These are phyloP conservation scores for Protaetia brevitarsis DNA, from an alignment of 1,140 invertebrate species.

Conservation along the genomic window DNA sequence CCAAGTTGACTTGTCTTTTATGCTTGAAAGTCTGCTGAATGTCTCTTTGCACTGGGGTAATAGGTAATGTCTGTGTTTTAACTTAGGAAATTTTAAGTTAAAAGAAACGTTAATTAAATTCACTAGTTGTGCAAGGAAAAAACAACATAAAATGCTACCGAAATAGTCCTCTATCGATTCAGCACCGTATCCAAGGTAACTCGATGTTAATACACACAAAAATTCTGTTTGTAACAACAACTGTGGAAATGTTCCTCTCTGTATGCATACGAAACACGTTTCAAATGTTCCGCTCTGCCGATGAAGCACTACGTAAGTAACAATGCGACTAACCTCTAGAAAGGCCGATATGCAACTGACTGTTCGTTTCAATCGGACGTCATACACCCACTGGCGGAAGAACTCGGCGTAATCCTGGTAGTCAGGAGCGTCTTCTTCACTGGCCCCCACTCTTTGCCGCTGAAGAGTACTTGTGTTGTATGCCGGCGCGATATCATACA, in stretches of 20 bases:
- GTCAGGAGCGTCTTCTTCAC: not conserved
- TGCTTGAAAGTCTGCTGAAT: not conserved
- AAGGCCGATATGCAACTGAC: conserved; percentile 1
- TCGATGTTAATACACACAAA: conserved; percentile 6
- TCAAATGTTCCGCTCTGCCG: conserved; percentile 8
- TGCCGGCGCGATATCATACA: no score
- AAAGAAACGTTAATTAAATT: not conserved
- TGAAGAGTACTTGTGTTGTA: no score
- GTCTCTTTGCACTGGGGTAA: not conserved
- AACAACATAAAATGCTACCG: not conserved
- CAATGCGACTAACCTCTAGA: not conserved
- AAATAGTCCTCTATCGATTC: not conserved
- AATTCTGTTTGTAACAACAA: conserved; percentile 11
- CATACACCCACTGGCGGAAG: conserved; percentile 14
- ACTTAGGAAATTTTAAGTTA: no score
- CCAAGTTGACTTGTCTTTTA: not conserved
- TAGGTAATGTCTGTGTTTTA: no score
- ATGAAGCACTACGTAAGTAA: no score
- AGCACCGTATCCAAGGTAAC: not conserved
- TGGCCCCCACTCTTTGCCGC: not conserved
- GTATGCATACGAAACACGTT: not conserved
- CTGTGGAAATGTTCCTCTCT: no score
- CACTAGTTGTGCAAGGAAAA: not conserved
- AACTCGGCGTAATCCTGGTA: conserved; percentile 7
- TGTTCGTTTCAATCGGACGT: not conserved